Base-by-base conservation (phyloP, 2,888 invertebrate genomes). In the Acholoe squamosa region DNA sequence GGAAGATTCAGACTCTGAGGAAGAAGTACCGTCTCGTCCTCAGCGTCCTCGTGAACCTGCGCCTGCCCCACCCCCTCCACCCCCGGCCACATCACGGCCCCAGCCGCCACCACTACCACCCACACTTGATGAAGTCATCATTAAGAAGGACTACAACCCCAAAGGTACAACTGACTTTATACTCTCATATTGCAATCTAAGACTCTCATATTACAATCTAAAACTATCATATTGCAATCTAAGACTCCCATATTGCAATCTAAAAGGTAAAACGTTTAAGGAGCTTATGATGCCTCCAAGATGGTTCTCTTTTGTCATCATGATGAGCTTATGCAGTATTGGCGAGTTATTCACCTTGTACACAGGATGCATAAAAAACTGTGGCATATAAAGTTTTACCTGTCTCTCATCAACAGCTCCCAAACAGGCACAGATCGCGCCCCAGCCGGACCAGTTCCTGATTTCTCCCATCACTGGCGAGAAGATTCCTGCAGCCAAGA, bases 401-500 rank as follows among this genome's bases (percentile, higher is more conserved):
- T 10, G 43, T 43, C 14, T 31, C 52, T 22, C 28, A 1, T 19
- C 43, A 86, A 22, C 88, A 92, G 92, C 91, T 52, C 86, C 90
- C 0, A 92, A 91, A 84, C 34, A 84, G 84, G 92, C 93, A 0
- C 91, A 91, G 19, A 56, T 92, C 25, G 94, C 94, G 61, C 91
- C 93, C 0, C 91, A 91, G 0, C 91, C 94, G 0, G 95, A 95
- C 89, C 95, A 94, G 95, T 99, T 97, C 96, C 97, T 93, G n/a
- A 98, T 99, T 92, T 99, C 99, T 0, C 99, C 99, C 0, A 98
- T 99, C 94, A 99, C 99, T 0, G 99, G 99, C 67, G 99, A 99
- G 96, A 97, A 98, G 95, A 99, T 99, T 94, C 99, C 99, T 0
- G 99, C 99, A 0, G 98, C 98, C 94, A 99, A 99, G 96, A 98